These are phyloP conservation scores for Boloria euphrosyne DNA, from an alignment of 2,888 invertebrate species.

Conservation along the genomic window DNA sequence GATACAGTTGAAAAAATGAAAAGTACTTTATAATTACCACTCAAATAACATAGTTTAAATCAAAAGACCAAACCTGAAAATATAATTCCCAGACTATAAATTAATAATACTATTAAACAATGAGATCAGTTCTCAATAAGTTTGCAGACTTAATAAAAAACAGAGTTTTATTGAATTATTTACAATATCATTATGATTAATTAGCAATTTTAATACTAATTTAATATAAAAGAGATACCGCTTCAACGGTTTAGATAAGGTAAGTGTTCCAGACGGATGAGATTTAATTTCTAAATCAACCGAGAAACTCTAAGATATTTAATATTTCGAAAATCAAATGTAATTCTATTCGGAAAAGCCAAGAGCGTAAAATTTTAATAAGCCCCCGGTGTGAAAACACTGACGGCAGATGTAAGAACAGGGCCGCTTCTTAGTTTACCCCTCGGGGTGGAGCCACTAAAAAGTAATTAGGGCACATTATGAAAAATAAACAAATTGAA, in stretches of 20 bases:
- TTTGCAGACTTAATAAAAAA: background rate
- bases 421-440: conserved; percentile 36
- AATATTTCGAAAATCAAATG: conserved; percentile 40
- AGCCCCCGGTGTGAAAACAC: conserved; percentile 62
- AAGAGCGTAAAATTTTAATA: conserved; percentile 61
- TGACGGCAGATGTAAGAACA: conserved; percentile 50
- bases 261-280: conserved; percentile 25
- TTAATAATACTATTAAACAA: too few species aligned
- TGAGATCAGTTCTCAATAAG: too few species aligned
- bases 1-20: too few species aligned
- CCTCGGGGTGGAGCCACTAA: conserved; percentile 51
- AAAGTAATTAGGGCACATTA: conserved; percentile 38
- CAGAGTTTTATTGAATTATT: conserved; percentile 6
- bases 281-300: conserved; percentile 38
- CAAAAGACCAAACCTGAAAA: too few species aligned
- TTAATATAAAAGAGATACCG: conserved; percentile 15
- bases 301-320: conserved; percentile 36
- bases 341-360: conserved; percentile 36
- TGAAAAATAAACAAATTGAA: conserved; percentile 4
- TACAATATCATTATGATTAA: conserved; percentile 14
- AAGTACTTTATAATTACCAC: background rate
- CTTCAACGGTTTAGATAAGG: conserved; percentile 23
- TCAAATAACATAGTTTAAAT: background rate
- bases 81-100: too few species aligned
- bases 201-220: conserved; percentile 19